Evolutionary conservation across 2,113 vertebrate genomes (phyloP).

Genomic region (Dendropsophus ebraccatus): DNA sequence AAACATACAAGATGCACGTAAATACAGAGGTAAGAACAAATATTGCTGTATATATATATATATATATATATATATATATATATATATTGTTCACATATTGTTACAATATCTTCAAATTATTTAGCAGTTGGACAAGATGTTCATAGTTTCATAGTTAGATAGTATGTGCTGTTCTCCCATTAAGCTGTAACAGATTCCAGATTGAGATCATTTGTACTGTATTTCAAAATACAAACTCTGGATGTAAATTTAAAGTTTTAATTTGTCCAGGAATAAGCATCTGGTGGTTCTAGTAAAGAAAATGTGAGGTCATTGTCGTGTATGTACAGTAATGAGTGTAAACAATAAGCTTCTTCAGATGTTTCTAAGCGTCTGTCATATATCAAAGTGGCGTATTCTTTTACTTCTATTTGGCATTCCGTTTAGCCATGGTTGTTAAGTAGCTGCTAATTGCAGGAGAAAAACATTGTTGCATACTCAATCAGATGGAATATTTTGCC

Average conservation of each 20-base stretch:
- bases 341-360: background rate
- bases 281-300: background rate
- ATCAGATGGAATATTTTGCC: too few relatives aligned
- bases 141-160: too few relatives aligned
- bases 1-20: background rate
- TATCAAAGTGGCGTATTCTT: too few relatives aligned
- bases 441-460: too few relatives aligned
- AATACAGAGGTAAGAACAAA: background rate
- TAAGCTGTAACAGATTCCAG: background rate
- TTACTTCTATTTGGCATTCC: too few relatives aligned
- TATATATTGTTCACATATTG: too few relatives aligned
- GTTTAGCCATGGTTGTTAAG: background rate
- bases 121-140: background rate
- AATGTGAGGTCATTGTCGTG: background rate
- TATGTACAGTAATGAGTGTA: background rate
- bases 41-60: too few relatives aligned
- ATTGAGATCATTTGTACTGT: background rate
- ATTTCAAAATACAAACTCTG: background rate
- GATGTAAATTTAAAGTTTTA: background rate
- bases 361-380: too few relatives aligned
- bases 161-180: too few relatives aligned
- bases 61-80: too few relatives aligned
- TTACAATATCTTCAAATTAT: background rate
- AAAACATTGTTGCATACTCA: too few relatives aligned
- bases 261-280: background rate